Conservation (phyloP, 1,140 invertebrate species). For the Sinella curviseta region DNA sequence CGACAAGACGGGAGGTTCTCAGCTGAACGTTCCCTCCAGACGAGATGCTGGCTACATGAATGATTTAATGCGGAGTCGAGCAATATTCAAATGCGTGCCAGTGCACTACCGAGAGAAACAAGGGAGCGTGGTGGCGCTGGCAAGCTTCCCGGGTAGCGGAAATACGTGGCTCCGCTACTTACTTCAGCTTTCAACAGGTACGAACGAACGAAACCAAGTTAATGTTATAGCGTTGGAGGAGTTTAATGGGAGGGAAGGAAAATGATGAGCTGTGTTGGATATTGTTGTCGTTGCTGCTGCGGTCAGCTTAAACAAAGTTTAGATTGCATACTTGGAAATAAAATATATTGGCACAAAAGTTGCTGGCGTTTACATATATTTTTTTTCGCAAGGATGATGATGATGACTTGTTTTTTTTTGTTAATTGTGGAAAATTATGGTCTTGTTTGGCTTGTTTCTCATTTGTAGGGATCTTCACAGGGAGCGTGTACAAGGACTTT, state of each 20-base stretch:
- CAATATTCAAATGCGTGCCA: slow-evolving; percentile 54
- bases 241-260: not conserved
- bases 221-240: not conserved
- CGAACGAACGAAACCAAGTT: too few species aligned
- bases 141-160: slow-evolving; percentile 75
- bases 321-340: too few species aligned
- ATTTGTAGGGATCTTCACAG: slow-evolving; percentile 66
- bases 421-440: not conserved
- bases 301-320: too few species aligned
- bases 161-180: slow-evolving; percentile 79
- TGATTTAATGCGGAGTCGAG: slow-evolving; percentile 40
- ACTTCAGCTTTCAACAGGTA: slow-evolving; percentile 73
- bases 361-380: too few species aligned
- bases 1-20: slow-evolving; percentile 21
- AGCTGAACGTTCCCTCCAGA: slow-evolving; percentile 19
- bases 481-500: slow-evolving; percentile 76
- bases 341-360: too few species aligned
- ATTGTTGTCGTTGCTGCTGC: too few species aligned
- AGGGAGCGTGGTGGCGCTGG: slow-evolving; percentile 62
- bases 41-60: slow-evolving; percentile 31
- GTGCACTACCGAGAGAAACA: slow-evolving; percentile 55
- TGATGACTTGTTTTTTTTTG: not conserved
- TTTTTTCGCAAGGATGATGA: too few species aligned
- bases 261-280: not conserved
- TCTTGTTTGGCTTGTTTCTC: not conserved